A percentile compares a stretch with the other conserved stretches of the same genome.
These are phyloP conservation scores for Elachura formosa DNA, from an alignment of 2,113 vertebrate genomes.

Conservation along the genomic window DNA sequence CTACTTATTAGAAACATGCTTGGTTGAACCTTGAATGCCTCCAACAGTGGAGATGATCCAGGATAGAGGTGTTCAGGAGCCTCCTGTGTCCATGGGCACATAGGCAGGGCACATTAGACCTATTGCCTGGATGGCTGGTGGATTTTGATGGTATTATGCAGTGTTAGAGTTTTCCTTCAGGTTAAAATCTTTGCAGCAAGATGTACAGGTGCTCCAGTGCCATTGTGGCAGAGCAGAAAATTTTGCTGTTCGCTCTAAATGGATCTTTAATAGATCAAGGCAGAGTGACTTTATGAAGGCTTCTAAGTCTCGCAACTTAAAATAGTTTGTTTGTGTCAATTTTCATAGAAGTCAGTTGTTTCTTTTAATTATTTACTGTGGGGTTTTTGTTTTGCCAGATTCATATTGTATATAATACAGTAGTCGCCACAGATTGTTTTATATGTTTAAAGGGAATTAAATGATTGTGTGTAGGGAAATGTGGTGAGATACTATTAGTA, in stretches of 20 bases:
- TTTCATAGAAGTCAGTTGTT: neutral
- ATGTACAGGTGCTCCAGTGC: neutral
- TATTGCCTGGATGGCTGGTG: neutral
- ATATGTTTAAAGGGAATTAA: neutral
- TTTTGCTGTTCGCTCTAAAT: neutral
- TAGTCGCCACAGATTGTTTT: neutral
- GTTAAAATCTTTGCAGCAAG: neutral
- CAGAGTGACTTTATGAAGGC: neutral
- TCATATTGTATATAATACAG: neutral
- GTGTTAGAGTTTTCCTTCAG: neutral
- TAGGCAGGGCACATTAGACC: neutral
- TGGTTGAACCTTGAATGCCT: neutral
- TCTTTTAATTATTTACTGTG: neutral
- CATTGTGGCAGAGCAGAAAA: neutral
- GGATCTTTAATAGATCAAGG: neutral
- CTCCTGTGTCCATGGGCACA: neutral
- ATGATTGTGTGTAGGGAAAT: neutral
- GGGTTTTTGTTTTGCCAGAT: neutral
- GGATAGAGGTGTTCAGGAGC: neutral
- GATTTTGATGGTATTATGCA: neutral
- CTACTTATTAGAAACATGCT: neutral
- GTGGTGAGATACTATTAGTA: neutral
- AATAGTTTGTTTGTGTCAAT: neutral
- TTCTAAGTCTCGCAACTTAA: neutral
- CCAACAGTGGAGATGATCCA: neutral